Evolutionary conservation across 2,113 vertebrate genomes (phyloP), one percentile per base, ranked within the genome.

Genomic region (Gymnogyps californianus): DNA sequence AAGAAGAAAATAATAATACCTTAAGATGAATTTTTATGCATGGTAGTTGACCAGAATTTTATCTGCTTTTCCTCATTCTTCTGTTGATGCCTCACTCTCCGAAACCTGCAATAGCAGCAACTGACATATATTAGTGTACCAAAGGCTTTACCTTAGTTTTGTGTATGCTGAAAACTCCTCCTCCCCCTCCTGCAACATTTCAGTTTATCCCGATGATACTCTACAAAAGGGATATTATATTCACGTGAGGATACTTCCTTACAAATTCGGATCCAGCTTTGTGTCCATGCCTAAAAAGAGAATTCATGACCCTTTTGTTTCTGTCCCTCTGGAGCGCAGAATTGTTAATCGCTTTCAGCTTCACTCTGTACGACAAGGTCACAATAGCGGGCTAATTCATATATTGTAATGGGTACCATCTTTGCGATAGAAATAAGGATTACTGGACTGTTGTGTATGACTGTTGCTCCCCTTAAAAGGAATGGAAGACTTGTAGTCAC

Each of bases 1-100:
- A 51, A 97, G 96, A 98, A 97, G 65, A 82, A 98, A 94, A 97
- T 15, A 97, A 25, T 25, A 86, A 79, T 11, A 92, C 7, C 17
- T 96, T 93, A 67, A 93, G 84, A 74, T 59, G 3, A 89, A 57
- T 71, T 42, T 61, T 81, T 72, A 46, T 22, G 17, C 25, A 12
- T 20, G 40, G 20, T 31, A 66, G 34, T 46, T 61, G 16, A 93
- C n/a, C 11, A 89, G 57, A 81, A 72, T 70, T 64, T 61, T 24
- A 74, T 49, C n/a, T 40, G 28, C 3, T 87, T 76, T 57, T 81
- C 55, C 29, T 83, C 10, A 0, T 81, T 71, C 62, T 92, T 75
- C 47, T 54, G 18, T 12, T 64, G n/a, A 31, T 13, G 52, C 12
- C 21, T 69, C 3, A 2, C 26, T 57, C n/a, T 69, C 62, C 29